These are phyloP conservation scores for Bos javanicus DNA, from an alignment of 2,113 vertebrate species.

Conservation along the genomic window DNA sequence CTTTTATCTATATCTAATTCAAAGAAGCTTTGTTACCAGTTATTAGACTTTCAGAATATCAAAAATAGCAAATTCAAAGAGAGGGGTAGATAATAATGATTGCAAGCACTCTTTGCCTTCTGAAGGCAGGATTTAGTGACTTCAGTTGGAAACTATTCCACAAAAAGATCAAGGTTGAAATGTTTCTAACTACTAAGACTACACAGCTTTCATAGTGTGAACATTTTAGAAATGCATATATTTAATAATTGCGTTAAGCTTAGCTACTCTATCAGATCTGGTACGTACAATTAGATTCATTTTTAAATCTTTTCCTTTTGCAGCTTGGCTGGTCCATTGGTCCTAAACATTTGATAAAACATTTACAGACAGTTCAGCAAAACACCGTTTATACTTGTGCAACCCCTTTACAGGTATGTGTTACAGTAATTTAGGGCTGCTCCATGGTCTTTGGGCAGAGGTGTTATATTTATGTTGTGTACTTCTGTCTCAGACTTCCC, in stretches of 20 bases:
- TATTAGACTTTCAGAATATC: not conserved
- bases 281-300: not conserved
- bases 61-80: not conserved
- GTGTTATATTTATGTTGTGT: not conserved
- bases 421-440: not conserved
- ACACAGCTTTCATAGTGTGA: not conserved
- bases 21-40: not conserved
- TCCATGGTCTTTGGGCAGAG: not conserved
- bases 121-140: not conserved
- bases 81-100: not conserved
- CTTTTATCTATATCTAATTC: not conserved
- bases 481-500: not conserved
- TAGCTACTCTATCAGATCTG: not conserved
- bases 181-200: not conserved
- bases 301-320: constrained; percentile 48
- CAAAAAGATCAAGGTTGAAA: not conserved
- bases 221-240: not conserved
- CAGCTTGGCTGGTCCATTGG: constrained; percentile 97
- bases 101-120: not conserved
- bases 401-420: constrained; percentile 91
- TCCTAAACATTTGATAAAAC: constrained; percentile 91
- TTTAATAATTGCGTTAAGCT: not conserved
- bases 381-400: constrained; percentile 92
- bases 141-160: not conserved
- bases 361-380: constrained; percentile 96